These are phyloP conservation scores for Anolis apletophallus DNA, from an alignment of 2,797 vertebrate genomes.

Conservation along the genomic window DNA sequence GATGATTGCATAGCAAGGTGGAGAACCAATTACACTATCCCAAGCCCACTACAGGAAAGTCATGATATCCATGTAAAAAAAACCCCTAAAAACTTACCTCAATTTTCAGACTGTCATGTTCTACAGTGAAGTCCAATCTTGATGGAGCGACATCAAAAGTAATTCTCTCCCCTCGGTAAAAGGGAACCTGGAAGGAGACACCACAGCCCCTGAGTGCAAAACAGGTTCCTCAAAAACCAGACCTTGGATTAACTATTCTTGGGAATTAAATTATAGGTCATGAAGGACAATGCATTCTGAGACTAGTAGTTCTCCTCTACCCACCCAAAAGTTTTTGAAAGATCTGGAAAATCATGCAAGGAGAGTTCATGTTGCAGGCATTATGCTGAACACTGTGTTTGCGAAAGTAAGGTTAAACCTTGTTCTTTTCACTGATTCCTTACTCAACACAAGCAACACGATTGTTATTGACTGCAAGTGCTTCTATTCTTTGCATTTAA, in stretches of 20 bases:
- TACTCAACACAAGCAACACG: background rate
- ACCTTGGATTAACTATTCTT: background rate
- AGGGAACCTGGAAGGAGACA: constrained; percentile 86
- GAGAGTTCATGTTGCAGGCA: background rate
- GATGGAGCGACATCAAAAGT: constrained; percentile 98
- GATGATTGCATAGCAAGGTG: background rate
- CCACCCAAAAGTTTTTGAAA: no score
- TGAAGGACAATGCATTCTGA: no score
- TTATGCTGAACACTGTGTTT: background rate
- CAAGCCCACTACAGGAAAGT: background rate
- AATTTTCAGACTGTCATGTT: constrained; percentile 91
- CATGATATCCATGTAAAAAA: background rate
- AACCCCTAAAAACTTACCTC: constrained; percentile 82
- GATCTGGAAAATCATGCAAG: background rate
- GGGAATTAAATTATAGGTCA: no score
- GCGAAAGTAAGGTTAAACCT: background rate
- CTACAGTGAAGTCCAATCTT: constrained; percentile 90
- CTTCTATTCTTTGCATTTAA: background rate
- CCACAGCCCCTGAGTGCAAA: background rate
- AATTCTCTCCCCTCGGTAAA: constrained; percentile 96
- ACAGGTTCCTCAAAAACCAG: background rate
- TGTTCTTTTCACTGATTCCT: no score
- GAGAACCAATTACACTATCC: background rate
- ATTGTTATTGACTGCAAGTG: background rate
- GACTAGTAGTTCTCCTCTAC: no score